Evolutionary conservation across 2,113 vertebrate species (phyloP), one percentile per base, ranked within the genome.

Genomic region (Antennarius striatus): DNA sequence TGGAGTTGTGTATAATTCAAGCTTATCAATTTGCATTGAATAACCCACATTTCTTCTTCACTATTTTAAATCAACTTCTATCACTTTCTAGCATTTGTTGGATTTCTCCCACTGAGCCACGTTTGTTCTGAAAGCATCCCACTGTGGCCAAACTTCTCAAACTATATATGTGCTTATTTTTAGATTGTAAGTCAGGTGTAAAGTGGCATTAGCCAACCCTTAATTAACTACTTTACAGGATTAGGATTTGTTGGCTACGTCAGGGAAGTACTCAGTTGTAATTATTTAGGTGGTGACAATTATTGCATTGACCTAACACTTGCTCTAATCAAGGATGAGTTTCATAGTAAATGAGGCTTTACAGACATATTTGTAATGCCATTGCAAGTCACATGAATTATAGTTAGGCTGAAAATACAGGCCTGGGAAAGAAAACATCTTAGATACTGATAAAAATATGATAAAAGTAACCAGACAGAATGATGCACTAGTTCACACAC

Each of bases 171-270:
- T 67, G 64, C 17, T 53, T 74, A 22, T 15, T 77, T 69, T 69
- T 22, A 56, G 49, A 67, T 28, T 4, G 8, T 56, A 15, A 63
- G 61, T 28, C 54, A 45, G 39, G 57, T 32, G 48, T 62, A 62
- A 68, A 72, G 66, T 43, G 47, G 75, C 77, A 75, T 73, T 75
- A 86, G 69, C 76, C 11, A 79, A 48, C 78, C 77, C 77, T 58
- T 88, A 89, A 88, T 88, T 80, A 84, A 39, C 77, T 82, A 69
- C 77, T 85, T 87, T 82, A 62, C 59, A 68, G 83, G 81, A 87
- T 87, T 86, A 88, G 52, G 58, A 57, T 72, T 76, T 3, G 62
- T 84, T 85, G 82, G 77, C 77, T 84, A 77, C 87, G 78, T 69
- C 75, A 5, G 63, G 73, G 74, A 78, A 83, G 63, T 82, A 72